A percentile compares a stretch with the other conserved stretches of the same genome.
phyloP scores from a whole-genome alignment of 1,140 invertebrate genomes.

The Saxidomus purpurata region DNA sequence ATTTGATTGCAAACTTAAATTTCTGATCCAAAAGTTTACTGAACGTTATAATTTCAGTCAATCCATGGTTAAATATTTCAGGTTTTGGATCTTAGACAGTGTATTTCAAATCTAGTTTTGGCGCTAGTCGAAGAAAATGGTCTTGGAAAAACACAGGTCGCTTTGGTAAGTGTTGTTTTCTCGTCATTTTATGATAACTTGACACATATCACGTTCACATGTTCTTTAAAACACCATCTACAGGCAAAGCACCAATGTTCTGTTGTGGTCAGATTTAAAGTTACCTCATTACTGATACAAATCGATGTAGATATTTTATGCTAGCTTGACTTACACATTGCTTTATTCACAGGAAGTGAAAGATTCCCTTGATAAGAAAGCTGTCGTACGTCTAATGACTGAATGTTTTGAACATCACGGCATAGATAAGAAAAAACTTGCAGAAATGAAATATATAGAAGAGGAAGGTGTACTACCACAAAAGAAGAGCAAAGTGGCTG shows the following conservation, averaged over 20 bases:
- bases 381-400: conserved; percentile 82
- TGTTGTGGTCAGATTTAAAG: no score
- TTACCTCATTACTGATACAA: no score
- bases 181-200: no score
- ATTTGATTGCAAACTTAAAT: no score
- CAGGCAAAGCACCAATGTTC: no score
- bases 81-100: conserved; percentile 83
- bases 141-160: conserved; percentile 81
- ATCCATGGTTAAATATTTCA: no score
- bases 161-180: conserved; percentile 78
- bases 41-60: no score
- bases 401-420: conserved; percentile 84
- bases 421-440: conserved; percentile 82
- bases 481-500: conserved; percentile 73
- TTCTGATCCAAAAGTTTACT: no score
- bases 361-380: conserved; percentile 86
- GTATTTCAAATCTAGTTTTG: conserved; percentile 84
- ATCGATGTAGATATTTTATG: no score
- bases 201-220: no score
- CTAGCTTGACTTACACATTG: no score
- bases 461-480: conserved; percentile 65
- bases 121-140: conserved; percentile 85
- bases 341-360: conserved; percentile 85
- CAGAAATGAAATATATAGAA: conserved; percentile 79
- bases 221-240: no score